phyloP scores from a whole-genome alignment of 1,140 invertebrate genomes.

The Lucilia cuprina region DNA sequence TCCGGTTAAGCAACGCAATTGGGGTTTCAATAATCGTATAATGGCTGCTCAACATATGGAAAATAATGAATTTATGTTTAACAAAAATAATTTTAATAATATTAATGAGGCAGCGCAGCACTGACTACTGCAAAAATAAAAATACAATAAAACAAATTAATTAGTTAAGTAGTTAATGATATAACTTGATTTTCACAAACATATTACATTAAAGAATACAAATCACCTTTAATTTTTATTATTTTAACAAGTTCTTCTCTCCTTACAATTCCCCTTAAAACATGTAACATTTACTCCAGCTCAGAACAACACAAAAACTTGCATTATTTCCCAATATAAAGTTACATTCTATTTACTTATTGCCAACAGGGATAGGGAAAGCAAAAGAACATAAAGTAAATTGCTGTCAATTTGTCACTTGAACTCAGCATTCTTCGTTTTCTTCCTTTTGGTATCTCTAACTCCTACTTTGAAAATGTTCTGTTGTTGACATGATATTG shows the following conservation, averaged over 20 bases:
- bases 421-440: neutral
- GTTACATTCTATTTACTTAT: too few relatives aligned
- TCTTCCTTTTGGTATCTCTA: neutral
- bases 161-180: too few relatives aligned
- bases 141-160: too few relatives aligned
- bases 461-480: neutral
- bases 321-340: too few relatives aligned
- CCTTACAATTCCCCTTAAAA: neutral
- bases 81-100: too few relatives aligned
- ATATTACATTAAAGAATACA: neutral
- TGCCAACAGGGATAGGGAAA: neutral
- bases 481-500: neutral
- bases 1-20: neutral
- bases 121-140: too few relatives aligned
- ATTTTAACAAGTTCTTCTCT: neutral
- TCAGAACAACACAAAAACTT: neutral
- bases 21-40: neutral
- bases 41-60: neutral
- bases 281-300: neutral
- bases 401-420: conserved; percentile 33
- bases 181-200: neutral
- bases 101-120: too few relatives aligned
- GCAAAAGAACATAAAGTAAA: neutral
- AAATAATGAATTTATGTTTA: too few relatives aligned
- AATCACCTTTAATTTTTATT: conserved; percentile 10